phyloP scores from a whole-genome alignment of 1,140 invertebrate genomes.

The Drosophila auraria region DNA sequence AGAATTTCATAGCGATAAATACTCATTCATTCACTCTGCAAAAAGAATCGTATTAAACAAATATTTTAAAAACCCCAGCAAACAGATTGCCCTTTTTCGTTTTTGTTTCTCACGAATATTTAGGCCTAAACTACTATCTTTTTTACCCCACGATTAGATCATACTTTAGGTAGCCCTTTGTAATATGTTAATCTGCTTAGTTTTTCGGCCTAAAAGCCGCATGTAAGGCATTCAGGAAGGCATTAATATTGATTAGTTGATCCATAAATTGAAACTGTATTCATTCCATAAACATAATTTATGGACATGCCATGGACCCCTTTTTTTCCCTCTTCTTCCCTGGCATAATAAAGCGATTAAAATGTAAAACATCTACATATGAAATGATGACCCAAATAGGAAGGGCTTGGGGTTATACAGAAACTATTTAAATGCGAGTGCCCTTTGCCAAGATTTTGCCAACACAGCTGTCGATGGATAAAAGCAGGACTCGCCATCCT shows the following conservation, averaged over 20 bases:
- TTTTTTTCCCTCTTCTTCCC: not conserved
- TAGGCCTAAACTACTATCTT: not conserved
- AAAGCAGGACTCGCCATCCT: not conserved
- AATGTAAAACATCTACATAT: slow-evolving; percentile 60
- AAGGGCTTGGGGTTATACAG: not conserved
- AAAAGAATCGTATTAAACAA: not conserved
- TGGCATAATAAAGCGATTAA: slow-evolving; percentile 61
- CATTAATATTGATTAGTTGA: slow-evolving; percentile 63
- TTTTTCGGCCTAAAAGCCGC: not conserved
- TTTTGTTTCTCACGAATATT: slow-evolving; percentile 20
- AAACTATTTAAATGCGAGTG: slow-evolving; percentile 39
- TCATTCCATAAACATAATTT: slow-evolving; percentile 44
- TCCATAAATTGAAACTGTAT: slow-evolving; percentile 42
- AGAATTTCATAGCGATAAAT: not conserved
- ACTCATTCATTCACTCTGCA: not conserved
- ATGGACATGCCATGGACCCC: slow-evolving; percentile 24
- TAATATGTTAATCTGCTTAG: slow-evolving; percentile 35
- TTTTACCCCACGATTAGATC: slow-evolving; percentile 22
- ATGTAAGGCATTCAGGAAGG: slow-evolving; percentile 47
- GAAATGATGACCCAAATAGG: slow-evolving; percentile 35
- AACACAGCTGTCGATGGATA: slow-evolving; percentile 58
- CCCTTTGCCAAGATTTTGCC: slow-evolving; percentile 54
- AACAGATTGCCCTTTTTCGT: not conserved
- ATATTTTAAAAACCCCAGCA: not conserved
- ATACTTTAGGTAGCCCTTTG: slow-evolving; percentile 18